phyloP scores from a whole-genome alignment of 2,113 vertebrate genomes.

The Galbula dea region DNA sequence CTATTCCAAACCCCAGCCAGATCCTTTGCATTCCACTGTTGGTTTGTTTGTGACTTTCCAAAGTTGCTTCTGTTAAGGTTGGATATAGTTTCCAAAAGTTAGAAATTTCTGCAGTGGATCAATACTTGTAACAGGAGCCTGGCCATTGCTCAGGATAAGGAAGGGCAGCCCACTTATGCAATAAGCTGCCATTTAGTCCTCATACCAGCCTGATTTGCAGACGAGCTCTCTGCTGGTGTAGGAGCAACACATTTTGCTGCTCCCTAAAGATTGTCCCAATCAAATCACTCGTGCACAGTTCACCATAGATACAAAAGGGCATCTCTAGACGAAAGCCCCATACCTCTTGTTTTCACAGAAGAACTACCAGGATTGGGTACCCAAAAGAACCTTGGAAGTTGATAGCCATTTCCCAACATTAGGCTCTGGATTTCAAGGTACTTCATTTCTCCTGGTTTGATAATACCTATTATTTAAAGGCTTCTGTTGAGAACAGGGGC shows the following conservation, averaged over 20 bases:
- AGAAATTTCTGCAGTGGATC: neutral
- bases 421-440: neutral
- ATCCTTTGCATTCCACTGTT: neutral
- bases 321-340: neutral
- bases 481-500: neutral
- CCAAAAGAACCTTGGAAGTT: neutral
- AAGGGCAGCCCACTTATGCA: neutral
- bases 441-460: neutral
- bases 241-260: neutral
- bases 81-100: neutral
- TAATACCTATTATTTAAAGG: neutral
- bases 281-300: neutral
- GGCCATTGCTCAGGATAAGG: neutral
- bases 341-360: neutral
- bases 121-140: neutral
- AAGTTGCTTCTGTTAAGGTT: neutral
- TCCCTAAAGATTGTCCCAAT: neutral
- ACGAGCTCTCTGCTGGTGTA: neutral
- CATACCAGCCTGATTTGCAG: fast-evolving
- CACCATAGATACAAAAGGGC: neutral
- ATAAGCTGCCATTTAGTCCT: neutral
- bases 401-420: neutral
- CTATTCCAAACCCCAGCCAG: no score
- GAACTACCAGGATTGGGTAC: neutral
- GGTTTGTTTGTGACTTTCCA: neutral